Evolutionary conservation across 2,113 vertebrate species (phyloP), one percentile per base, ranked within the genome.

Genomic region (Daphoenositta chrysoptera): DNA sequence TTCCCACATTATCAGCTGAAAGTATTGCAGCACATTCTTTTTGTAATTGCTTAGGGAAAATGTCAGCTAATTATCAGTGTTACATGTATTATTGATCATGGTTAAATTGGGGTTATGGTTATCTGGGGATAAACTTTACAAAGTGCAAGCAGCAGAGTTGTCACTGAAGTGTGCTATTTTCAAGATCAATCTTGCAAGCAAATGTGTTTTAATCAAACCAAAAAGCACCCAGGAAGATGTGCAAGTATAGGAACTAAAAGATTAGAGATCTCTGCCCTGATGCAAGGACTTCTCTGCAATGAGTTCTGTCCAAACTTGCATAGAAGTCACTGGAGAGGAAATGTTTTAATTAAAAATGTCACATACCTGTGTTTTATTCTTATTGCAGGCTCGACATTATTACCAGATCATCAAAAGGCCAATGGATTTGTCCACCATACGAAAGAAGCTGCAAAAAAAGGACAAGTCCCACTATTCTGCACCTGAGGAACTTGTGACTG

Each of bases 351-450:
- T 77, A 7, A 80, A 80, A 81, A 54, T 14, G 18, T 65, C 26
- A 60, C 51, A 11, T 39, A 64, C 18, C 35, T 81, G 15, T 6
- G 5, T 83, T 88, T 88, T 65, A 11, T 77, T 93, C 76, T 93
- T 69, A 97, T 96, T 97, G 40, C 93, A 99, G 99, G 99, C 99
- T 64, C 99, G 98, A 26, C 99, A 99, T 98, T 99, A 99, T 97
- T 99, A 99, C 96, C 99, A 99, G 98, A 99, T 99, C 96, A 99
- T 99, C 97, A 99, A 99, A 98, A 98, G 98, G 90, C 99, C 99
- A n/a, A 99, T 99, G 98, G 99, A 99, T 97, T 97, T 99, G 95
- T 99, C 99, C 8, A 98, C 98, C 85, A 99, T 99, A 92, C 97
- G 98, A 70, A 98, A 97, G 95, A 99, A 98, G 72, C 98, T 99